Percentiles rank a stretch among this genome's conserved stretches.
phyloP scores from a whole-genome alignment of 2,888 invertebrate species.

The Mesorhabditis spiculigera region DNA sequence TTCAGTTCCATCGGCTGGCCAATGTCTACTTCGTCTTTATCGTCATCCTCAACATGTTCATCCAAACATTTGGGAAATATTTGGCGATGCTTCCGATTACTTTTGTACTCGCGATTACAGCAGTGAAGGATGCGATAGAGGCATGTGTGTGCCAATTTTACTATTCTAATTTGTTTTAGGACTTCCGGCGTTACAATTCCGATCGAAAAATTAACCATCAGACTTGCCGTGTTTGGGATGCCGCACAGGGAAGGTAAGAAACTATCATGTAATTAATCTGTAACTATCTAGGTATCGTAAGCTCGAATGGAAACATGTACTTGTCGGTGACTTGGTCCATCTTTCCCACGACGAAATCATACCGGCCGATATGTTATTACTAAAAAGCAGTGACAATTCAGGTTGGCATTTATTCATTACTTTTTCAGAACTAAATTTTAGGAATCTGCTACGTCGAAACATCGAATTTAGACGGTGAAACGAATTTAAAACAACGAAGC shows the following conservation, averaged over 20 bases:
- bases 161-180: conserved; percentile 70
- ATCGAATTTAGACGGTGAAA: conserved; percentile 91
- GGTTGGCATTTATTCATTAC: conserved; percentile 10
- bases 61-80: conserved; percentile 60
- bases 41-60: conserved; percentile 90
- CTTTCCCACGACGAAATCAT: conserved; percentile 92
- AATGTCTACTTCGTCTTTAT: conserved; percentile 96
- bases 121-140: conserved; percentile 95
- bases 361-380: conserved; percentile 86
- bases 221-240: conserved; percentile 76
- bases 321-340: conserved; percentile 89
- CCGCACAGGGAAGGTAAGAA: conserved; percentile 27
- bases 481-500: conserved; percentile 86
- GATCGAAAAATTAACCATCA: conserved; percentile 90
- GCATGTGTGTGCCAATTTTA: conserved; percentile 64
- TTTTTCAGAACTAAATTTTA: conserved; percentile 58
- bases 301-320: conserved; percentile 82
- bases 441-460: conserved; percentile 91
- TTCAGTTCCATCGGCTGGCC: conserved; percentile 90
- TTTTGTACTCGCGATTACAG: conserved; percentile 87
- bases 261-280: neutral
- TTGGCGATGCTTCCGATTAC: conserved; percentile 78
- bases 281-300: conserved; percentile 64
- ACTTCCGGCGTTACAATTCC: conserved; percentile 79
- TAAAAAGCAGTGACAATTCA: conserved; percentile 59